Percentiles rank a stretch among this genome's conserved stretches.
These are phyloP conservation scores for Melanotaenia maccullochi DNA, from an alignment of 2,797 vertebrate species.

Conservation along the genomic window DNA sequence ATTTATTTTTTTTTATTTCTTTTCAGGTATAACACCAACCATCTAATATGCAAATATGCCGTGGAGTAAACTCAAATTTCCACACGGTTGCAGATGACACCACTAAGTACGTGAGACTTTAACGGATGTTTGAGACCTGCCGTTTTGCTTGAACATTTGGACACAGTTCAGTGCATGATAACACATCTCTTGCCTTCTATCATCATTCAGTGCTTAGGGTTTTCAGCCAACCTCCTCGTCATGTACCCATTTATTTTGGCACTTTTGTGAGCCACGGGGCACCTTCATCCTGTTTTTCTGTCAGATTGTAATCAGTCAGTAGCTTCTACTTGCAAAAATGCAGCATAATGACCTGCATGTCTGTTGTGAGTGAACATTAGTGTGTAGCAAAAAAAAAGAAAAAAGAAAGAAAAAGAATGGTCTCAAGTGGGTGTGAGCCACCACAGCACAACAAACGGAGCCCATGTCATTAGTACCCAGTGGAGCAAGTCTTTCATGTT, in stretches of 20 bases:
- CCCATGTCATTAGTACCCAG: slow-evolving; percentile 70
- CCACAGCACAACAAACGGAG: slow-evolving; percentile 48
- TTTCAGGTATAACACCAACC: too few species aligned
- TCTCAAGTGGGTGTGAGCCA: slow-evolving; percentile 49
- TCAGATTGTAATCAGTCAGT: slow-evolving; percentile 35
- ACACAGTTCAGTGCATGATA: background rate
- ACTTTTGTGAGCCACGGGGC: slow-evolving; percentile 18
- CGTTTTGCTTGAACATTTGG: background rate
- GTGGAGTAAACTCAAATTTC: background rate
- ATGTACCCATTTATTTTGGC: slow-evolving; percentile 2
- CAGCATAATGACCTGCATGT: slow-evolving; percentile 30
- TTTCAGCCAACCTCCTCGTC: slow-evolving; percentile 17
- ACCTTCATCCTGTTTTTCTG: slow-evolving; percentile 17
- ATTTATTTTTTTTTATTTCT: too few species aligned
- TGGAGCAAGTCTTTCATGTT: slow-evolving; percentile 71
- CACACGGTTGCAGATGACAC: background rate
- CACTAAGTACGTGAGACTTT: background rate
- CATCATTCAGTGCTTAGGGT: slow-evolving; percentile 18
- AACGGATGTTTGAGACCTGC: background rate
- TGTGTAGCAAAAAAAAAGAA: slow-evolving; percentile 8
- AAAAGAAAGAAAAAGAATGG: background rate
- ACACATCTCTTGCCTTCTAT: background rate
- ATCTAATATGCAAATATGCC: too few species aligned
- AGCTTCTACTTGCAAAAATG: slow-evolving; percentile 32
- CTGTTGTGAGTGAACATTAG: slow-evolving; percentile 22